Percentiles rank a stretch among this genome's conserved stretches.
Conservation (phyloP, 2,888 invertebrate genomes). For the Podabrus alpinus region DNA sequence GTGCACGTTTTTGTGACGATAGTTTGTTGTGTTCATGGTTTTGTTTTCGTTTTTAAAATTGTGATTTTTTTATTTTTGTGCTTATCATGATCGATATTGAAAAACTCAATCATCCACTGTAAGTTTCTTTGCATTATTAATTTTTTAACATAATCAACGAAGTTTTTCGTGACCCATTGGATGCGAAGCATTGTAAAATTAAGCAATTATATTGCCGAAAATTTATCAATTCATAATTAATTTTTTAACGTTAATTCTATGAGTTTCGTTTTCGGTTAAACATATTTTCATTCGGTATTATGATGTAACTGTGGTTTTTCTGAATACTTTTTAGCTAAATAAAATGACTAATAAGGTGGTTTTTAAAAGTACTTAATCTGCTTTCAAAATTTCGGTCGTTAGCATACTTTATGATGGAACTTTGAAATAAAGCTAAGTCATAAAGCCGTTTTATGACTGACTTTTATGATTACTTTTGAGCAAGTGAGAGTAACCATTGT, state of each 20-base stretch:
- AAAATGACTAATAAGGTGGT: neutral
- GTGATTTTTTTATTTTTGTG: neutral
- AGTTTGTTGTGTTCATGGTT: neutral
- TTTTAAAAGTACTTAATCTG: neutral
- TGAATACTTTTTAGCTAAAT: neutral
- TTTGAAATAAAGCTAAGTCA: neutral
- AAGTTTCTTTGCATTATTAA: neutral
- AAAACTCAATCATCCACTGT: neutral
- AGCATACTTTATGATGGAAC: neutral
- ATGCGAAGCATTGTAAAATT: too few species aligned
- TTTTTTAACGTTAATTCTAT: neutral
- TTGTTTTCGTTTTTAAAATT: neutral
- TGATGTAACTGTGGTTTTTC: neutral
- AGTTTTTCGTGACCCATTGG: too few species aligned
- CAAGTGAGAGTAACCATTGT: neutral
- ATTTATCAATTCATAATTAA: too few species aligned
- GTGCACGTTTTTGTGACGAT: neutral
- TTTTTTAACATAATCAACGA: too few species aligned
- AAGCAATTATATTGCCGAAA: too few species aligned
- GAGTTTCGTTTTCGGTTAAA: neutral
- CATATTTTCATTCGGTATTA: neutral
- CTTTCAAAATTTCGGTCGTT: neutral
- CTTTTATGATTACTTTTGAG: neutral
- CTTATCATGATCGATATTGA: neutral
- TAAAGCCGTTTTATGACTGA: neutral